Evolutionary conservation across 1,140 invertebrate species (phyloP), one percentile per base, ranked within the genome.

Genomic region (Penaeus vannamei): DNA sequence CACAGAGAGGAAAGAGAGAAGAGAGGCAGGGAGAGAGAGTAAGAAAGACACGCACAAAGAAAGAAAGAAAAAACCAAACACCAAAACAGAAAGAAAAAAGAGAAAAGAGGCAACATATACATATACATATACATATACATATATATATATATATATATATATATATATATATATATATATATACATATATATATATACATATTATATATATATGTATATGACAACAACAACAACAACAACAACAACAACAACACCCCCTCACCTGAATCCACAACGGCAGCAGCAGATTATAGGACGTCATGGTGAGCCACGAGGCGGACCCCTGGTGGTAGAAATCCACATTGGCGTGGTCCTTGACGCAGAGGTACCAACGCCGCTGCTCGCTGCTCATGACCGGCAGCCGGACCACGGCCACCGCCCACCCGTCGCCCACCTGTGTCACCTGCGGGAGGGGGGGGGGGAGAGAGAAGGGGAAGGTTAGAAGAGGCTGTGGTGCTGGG

Each of bases 251-350:
- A 53, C 53, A 17, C 4, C 10, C 0, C 32, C 72, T 62, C 53
- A 89, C 87, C 87, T 89, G 87, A 1, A 89, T 22, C 87, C 87
- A 89, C 26, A 89, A 42, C 2, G 87, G 87, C 36, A 89, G 60
- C 12, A 89, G 53, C 4, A 79, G 83, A 61, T 62, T 79, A 83
- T 89, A 89, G 26, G 82, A 84, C 19, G 53, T 32, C 59, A 89
- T 84, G 2, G 87, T 84, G 60, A 89, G 29, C 87, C 87, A 89
- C 19, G 82, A 61, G 36, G 79, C 82, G 26, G 42, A 53, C 26
- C 87, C 87, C 72, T 89, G 87, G 61, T 89, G 87, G 61, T 85
- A 89, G 59, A 59, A 72, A 23, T 36, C 62, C 46, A 46, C 82
- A 26, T 62, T 32, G n/a, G 80, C 72, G 62, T 23, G 62, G 23